Evolutionary conservation across 1,140 invertebrate genomes (phyloP), one percentile per base, ranked within the genome.

Genomic region (Calliphora vicina): DNA sequence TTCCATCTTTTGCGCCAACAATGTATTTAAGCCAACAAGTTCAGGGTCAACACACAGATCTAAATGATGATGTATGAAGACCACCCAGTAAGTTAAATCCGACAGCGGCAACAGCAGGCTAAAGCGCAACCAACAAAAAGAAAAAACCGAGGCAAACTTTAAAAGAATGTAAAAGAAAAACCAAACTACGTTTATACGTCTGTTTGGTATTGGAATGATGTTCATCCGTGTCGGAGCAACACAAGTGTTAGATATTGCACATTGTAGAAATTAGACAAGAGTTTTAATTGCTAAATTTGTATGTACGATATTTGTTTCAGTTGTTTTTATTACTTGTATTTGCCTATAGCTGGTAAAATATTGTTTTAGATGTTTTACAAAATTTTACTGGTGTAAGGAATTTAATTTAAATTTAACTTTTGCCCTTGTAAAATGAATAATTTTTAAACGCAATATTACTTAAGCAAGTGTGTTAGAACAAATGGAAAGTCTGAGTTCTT

Each of bases 21-120:
- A 43, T 25, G 74, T 45, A 35, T 78, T 57, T 78, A 78, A 45
- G 74, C 74, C 23, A 78, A 78, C 74, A 78, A 78, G 74, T 78
- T 78, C 74, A 78, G 74, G 74, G 74, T 78, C 74, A 78, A 25
- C 12, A 78, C 35, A 78, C 12, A 43, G 35, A 42, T 43, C 35
- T 4, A 42, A 78, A 35, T 67, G 61, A 78, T 1, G 74, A 45
- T 78, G 74, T 78, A 67, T 67, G 61, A 76, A 78, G 74, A 78
- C 74, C 74, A 78, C 74, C 74, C 74, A 78, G 29, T 42, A 43
- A 25, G 74, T 45, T 25, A 20, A 4, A 35, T 27, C 73, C 15
- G 17, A 76, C 27, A 76, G 29, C 9, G n/a, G n/a, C 74, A 78
- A 15, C 74, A 42, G 74, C 74, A 67, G n/a, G 20, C 61, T 23